Evolutionary conservation across 2,888 invertebrate species (phyloP), one percentile per base, ranked within the genome.

Genomic region (Hirtodrosophila alboralis): DNA sequence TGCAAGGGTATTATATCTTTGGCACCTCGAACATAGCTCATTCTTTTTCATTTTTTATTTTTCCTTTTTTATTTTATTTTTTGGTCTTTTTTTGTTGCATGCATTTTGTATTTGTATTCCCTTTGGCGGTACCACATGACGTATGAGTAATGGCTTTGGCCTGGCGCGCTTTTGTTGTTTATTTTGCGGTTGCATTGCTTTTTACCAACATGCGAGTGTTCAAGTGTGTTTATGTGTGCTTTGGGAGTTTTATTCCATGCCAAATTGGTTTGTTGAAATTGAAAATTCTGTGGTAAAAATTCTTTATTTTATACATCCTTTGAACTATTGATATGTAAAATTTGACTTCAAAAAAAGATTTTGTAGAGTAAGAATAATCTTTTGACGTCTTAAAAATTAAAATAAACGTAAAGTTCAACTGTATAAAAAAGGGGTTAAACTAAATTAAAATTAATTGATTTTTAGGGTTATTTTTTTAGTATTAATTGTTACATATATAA

Each of bases 101-200:
- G 75, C 43, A 69, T 62, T 69, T 53, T 48, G 65, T 61, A 64
- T 84, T 68, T 69, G 77, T 77, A 73, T 84, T 84, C 86, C 83
- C 85, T 74, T 86, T 86, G 75, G 70, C 58, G 36, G 59, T 66
- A 58, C 78, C 78, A 84, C 85, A 85, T 77, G 79, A 74, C 85
- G 87, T 86, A 80, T 86, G 79, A 80, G 79, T 86, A 86, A 80
- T 86, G 85, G 79, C 63, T 84, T 66, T 86, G 64, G 78, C 59
- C 60, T 48, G 43, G 48, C 73, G 47, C 51, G 44, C 72, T 66
- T 64, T 71, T 72, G 52, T 75, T 63, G 59, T 85, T 81, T 85
- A 63, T 85, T 63, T 63, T 84, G 85, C 56, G 87, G 87, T 83
- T 60, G 79, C 79, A 66, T 70, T 78, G 66, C 75, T 64, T 58